These are phyloP conservation scores for Mionectes olivaceus DNA, from an alignment of 2,797 vertebrate genomes.

Conservation along the genomic window DNA sequence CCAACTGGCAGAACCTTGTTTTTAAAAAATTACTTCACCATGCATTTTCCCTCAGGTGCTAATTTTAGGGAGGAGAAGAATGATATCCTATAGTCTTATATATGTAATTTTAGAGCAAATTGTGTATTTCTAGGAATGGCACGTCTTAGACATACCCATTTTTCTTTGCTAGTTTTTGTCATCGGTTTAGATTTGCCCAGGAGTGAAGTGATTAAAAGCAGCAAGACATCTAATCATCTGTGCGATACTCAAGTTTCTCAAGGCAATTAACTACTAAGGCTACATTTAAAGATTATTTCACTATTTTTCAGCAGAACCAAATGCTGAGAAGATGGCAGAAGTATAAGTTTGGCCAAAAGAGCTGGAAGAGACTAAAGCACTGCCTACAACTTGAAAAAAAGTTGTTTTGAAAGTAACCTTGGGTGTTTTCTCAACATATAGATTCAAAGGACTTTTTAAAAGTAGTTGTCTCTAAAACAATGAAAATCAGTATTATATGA, in stretches of 20 bases:
- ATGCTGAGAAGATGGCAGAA: not conserved
- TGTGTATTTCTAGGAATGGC: not conserved
- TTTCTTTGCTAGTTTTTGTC: not conserved
- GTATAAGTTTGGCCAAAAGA: not conserved
- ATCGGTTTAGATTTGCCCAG: not conserved
- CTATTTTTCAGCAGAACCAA: not conserved
- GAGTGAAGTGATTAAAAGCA: conserved; percentile 4
- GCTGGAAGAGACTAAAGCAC: not conserved
- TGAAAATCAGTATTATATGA: conserved; percentile 13
- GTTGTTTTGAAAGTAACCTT: not conserved
- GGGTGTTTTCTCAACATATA: not conserved
- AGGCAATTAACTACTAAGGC: not conserved
- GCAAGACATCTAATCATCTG: not conserved
- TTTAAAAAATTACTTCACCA: not conserved
- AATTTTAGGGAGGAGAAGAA: not conserved
- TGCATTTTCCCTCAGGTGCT: not conserved
- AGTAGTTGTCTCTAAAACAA: not conserved
- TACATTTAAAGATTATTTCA: not conserved
- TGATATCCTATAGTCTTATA: not conserved
- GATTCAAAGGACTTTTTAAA: not conserved
- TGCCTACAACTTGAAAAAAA: not conserved
- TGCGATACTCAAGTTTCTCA: not conserved
- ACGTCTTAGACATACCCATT: not conserved
- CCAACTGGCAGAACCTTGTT: not conserved
- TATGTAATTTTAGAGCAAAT: not conserved